Base-by-base conservation (phyloP, 2,797 vertebrate genomes). In the Staurois parvus region DNA sequence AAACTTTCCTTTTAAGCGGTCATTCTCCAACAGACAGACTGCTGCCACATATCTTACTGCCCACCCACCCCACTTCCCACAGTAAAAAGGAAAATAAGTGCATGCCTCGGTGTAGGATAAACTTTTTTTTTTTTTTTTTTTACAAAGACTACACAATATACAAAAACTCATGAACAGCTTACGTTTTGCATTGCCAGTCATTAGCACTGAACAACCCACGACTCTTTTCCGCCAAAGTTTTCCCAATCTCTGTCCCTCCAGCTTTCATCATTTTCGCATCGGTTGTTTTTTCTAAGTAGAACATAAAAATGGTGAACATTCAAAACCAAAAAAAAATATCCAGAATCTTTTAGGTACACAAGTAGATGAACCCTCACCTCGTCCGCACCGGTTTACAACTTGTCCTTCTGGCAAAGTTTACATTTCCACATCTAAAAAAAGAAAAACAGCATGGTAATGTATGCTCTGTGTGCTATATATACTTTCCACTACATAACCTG, bases 191-290 rank as follows among this genome's bases (percentile, higher is more conserved):
- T 76, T 99, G 98, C 98, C 98, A 99, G 87, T 99, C 98, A 76
- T 99, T 99, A n/a, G 98, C 98, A 85, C 98, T 99, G 92, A 99
- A 99, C 67, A 99, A 96, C 76, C 98, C 98, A 83, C 96, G 94
- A 74, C 97, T 99, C 91, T 99, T 99, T 89, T 99, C 98, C 4
- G 98, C 98, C 29, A 99, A 95, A 0, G 98, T 99, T 93, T 99
- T 99, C 24, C 98, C 98, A 83, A 99, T 99, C 91, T 99, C 98
- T 2, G 98, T 99, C 2, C 98, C 98, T 75, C 98, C 98, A 0
- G 98, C 98, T 92, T 99, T 99, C 98, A 99, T 99, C 97, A 99
- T 97, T 92, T 99, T 99, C 24, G 97, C 98, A 85, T 99, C 97
- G 21, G 96, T 98, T 1, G 97, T 98, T 94, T 99, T 99, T 87